These are phyloP conservation scores for Caiman crocodilus DNA, from an alignment of 2,797 vertebrate genomes.

Conservation along the genomic window DNA sequence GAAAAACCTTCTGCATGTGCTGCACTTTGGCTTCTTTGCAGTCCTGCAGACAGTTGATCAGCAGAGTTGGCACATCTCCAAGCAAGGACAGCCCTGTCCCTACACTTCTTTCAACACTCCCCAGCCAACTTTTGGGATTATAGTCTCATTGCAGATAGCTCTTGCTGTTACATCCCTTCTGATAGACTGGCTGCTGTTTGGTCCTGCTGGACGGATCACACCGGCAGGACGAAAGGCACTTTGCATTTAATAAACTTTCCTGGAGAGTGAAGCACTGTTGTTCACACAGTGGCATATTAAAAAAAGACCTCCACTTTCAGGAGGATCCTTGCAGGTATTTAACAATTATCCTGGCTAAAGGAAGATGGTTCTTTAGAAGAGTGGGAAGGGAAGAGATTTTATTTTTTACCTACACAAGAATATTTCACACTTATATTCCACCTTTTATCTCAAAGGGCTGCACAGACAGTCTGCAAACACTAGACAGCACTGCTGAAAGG, in stretches of 20 bases:
- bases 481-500: not conserved
- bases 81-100: not conserved
- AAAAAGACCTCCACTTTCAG: not conserved
- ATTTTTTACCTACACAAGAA: not conserved
- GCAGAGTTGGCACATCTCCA: not conserved
- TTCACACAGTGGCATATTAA: not conserved
- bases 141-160: not conserved
- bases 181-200: not conserved
- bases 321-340: not conserved
- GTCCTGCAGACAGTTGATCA: not conserved
- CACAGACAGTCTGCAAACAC: not conserved
- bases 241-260: not conserved
- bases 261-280: not conserved
- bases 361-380: not conserved
- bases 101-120: not conserved
- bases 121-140: not conserved
- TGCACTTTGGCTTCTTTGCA: rapidly evolving
- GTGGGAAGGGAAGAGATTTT: not conserved
- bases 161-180: rapidly evolving
- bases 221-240: not conserved
- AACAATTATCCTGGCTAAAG: not conserved
- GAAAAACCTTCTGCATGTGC: not conserved
- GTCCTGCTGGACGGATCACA: not conserved
- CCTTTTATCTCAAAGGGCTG: not conserved
- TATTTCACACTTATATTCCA: not conserved